Base-by-base conservation (phyloP, 2,113 vertebrate species). In the Irena cyanogastra region DNA sequence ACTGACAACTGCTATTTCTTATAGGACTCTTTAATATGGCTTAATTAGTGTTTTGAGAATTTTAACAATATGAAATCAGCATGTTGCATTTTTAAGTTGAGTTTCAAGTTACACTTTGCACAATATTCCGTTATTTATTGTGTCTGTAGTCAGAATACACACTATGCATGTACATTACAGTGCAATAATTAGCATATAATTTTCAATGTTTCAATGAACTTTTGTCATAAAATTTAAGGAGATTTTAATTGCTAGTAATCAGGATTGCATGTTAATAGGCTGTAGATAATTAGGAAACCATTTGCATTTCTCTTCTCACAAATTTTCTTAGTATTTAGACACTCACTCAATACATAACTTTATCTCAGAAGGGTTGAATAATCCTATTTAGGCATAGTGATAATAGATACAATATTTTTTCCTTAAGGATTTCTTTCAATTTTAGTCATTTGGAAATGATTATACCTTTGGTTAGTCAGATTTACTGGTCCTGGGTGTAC, bases 241-340 rank as follows among this genome's bases (percentile, higher is more conserved):
- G 97, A 98, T 98, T 98, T 98, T 99, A 99, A 99, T 99, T 98
- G 98, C 98, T 95, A 97, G 98, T 99, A 99, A 99, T 99, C 99
- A 99, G 97, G 93, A 98, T 98, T 98, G 98, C 98, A 94, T 98
- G 97, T 96, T 98, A 98, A 98, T 98, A 98, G 98, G 97, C 98
- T 97, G 97, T 81, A 97, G 98, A 98, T 98, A 99, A 99, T 99
- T 99, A 99, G 96, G 91, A 94, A 98, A 96, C 96, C 93, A 98
- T 99, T 99, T 99, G 98, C 98, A 98, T 99, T 98, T 98, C 97
- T 98, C 97, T 98, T 97, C 97, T 87, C 96, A 97, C 97, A 98
- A 98, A 98, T 97, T 97, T 98, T 98, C 97, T 96, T 98, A 97
- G 93, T 97, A 75, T 97, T 97, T 96, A 97, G 97, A 97, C 94